Conservation (phyloP, 2,797 vertebrate genomes). For the Saxicola maurus region DNA sequence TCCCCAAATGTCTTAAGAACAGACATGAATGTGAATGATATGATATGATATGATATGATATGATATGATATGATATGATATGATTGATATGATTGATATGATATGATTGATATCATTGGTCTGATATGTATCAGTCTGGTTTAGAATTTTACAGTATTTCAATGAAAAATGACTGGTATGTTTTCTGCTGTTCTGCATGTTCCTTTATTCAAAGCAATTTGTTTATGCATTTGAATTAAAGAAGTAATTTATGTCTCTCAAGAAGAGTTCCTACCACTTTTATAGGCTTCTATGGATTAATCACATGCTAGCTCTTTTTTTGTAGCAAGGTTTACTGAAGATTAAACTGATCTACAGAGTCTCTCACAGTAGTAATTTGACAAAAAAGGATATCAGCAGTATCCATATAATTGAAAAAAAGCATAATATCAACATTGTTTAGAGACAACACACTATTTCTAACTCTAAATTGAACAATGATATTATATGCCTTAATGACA, state of each 20-base stretch:
- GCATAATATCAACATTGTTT: neutral
- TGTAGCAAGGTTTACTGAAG: conserved; percentile 59
- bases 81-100: neutral
- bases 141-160: neutral
- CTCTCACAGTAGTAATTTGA: neutral
- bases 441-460: neutral
- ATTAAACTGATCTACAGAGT: conserved; percentile 60
- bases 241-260: conserved; percentile 35
- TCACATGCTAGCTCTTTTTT: conserved; percentile 22
- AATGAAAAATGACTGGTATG: neutral
- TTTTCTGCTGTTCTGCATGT: neutral
- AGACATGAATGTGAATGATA: neutral
- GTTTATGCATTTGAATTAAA: conserved; percentile 7
- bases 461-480: neutral
- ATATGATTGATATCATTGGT: too few species aligned
- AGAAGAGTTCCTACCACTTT: conserved; percentile 41
- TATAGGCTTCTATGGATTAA: conserved; percentile 47
- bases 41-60: neutral
- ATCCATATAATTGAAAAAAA: conserved; percentile 18
- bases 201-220: neutral
- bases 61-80: too few species aligned
- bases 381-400: neutral
- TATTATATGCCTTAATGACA: neutral
- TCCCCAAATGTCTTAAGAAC: neutral
- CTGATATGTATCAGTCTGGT: neutral